A percentile compares a stretch with the other conserved stretches of the same genome.
Conservation (phyloP, 2,797 vertebrate species). For the Amblyraja radiata region DNA sequence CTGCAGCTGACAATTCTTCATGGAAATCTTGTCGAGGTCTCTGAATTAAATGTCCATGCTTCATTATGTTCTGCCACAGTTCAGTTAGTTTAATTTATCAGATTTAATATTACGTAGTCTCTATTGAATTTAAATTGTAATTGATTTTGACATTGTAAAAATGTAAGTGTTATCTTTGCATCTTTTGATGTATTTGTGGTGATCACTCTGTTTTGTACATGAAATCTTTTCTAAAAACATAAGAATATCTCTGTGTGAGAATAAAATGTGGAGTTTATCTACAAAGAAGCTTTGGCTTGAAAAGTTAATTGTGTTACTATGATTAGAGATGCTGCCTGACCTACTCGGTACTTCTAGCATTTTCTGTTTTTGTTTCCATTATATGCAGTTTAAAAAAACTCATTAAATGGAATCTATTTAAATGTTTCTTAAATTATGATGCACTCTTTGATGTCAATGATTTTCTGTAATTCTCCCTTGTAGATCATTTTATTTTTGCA, state of each 20-base stretch:
- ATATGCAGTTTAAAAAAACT: too few relatives aligned
- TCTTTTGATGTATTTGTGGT: not conserved
- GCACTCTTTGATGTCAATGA: too few relatives aligned
- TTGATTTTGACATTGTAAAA: not conserved
- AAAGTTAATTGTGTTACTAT: too few relatives aligned
- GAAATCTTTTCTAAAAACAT: not conserved
- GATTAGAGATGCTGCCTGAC: too few relatives aligned
- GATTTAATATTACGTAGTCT: not conserved
- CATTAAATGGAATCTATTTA: not conserved
- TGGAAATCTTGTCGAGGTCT: not conserved
- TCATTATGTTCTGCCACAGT: slow-evolving; percentile 27
- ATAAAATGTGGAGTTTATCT: not conserved
- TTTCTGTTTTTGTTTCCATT: too few relatives aligned
- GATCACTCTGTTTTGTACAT: not conserved
- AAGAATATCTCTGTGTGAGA: not conserved
- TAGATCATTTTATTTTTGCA: not conserved
- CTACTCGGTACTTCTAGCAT: too few relatives aligned
- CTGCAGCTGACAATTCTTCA: not conserved
- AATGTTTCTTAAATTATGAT: not conserved
- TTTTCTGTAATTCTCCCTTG: not conserved
- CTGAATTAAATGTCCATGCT: not conserved
- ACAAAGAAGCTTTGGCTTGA: too few relatives aligned
- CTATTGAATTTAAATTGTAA: not conserved
- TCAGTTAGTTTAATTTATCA: not conserved
- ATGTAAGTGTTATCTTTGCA: not conserved